Base-by-base conservation (phyloP, 2,113 vertebrate species). In the Neodon shergylaensis region DNA sequence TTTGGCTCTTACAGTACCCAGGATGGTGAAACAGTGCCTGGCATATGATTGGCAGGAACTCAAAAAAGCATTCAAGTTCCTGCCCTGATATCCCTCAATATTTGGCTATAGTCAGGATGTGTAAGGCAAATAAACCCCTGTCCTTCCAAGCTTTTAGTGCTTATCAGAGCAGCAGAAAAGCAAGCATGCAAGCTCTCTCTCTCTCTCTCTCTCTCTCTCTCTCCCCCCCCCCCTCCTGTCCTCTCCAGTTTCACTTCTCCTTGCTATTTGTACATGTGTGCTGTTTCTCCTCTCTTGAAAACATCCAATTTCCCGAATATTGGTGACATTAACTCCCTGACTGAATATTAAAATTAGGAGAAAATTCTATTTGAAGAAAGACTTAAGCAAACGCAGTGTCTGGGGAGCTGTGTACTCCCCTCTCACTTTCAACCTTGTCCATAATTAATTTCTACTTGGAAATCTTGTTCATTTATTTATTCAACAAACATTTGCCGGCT, bases 361-460 rank as follows among this genome's bases (percentile, higher is more conserved):
- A 88, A 97, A 96, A 94, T 90, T 94, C 77, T 96, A 82, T 90
- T 96, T 95, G 90, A 95, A 94, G 72, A 96, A 93, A 94, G 33
- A 91, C 70, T 93, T 95, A 88, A 94, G 93, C 92, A 93, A 96
- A 92, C n/a, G 36, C 19, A 81, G 31, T 95, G 61, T 92, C 82
- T 96, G 87, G 94, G 88, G 85, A 91, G 39, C 88, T 52, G 92
- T 92, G 58, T 85, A 94, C 90, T 90, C 88, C 63, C 86, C 61
- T 84, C 61, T 95, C 84, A 88, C 92, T 97, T 97, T 92, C 92
- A 94, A 92, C 65, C 52, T 90, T 90, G 84, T 88, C 78, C 96
- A 85, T 95, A 96, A 96, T 86, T 97, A 94, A 94, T 97, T 95
- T 96, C 88, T 73, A 63, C 88, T 95, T 92, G 63, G 88, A 90